These are phyloP conservation scores for Tetramorium bicarinatum DNA, from an alignment of 2,888 invertebrate species.

Conservation along the genomic window DNA sequence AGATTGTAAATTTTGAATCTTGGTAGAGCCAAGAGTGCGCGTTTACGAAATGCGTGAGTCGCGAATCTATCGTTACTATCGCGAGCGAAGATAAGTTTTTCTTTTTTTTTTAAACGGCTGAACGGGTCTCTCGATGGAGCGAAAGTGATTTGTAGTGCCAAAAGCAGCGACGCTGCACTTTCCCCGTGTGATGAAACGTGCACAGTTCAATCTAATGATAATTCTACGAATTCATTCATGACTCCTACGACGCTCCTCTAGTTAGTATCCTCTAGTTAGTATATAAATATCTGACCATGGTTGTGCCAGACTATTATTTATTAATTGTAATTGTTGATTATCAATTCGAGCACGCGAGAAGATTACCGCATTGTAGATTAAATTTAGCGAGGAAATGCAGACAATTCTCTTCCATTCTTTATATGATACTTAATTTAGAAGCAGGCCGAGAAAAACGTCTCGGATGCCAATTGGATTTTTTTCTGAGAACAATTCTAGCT, in stretches of 20 bases:
- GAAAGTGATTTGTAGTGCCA: constrained; percentile 56
- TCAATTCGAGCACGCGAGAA: constrained; percentile 32
- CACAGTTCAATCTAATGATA: constrained; percentile 34
- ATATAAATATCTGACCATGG: constrained; percentile 74
- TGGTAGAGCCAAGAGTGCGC: constrained; percentile 15
- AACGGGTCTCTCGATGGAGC: constrained; percentile 6
- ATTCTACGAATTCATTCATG: constrained; percentile 21
- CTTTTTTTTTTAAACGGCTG: background rate
- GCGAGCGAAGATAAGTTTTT: constrained; percentile 18
- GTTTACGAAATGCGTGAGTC: constrained; percentile 47
- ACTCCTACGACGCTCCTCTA: constrained; percentile 56
- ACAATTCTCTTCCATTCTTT: constrained; percentile 19
- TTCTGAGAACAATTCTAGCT: background rate
- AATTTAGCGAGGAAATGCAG: background rate
- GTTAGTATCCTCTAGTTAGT: constrained; percentile 59
- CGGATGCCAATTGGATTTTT: background rate
- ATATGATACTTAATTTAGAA: constrained; percentile 19
- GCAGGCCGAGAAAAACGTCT: background rate
- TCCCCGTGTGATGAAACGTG: constrained; percentile 3
- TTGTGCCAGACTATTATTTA: constrained; percentile 76
- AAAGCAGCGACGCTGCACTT: constrained; percentile 28
- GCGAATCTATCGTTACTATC: constrained; percentile 10
- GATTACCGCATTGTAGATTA: background rate
- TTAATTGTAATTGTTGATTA: constrained; percentile 62
- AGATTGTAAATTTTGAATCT: background rate